These are phyloP conservation scores for Pseudoatta argentina DNA, from an alignment of 1,140 invertebrate species.

Conservation along the genomic window DNA sequence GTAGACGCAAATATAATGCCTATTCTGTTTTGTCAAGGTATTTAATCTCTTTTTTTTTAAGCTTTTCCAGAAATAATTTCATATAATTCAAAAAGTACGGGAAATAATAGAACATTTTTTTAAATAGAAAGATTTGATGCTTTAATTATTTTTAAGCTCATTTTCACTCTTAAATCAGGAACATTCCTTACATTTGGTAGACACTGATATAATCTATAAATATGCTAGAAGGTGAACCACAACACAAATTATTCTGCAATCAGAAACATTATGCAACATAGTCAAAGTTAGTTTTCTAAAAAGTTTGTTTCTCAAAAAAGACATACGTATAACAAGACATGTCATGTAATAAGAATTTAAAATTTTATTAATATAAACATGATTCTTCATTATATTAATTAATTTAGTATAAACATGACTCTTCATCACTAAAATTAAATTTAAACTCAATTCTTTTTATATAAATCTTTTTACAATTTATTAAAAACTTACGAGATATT, in stretches of 20 bases:
- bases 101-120: neutral
- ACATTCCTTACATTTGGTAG: neutral
- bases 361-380: neutral
- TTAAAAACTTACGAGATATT: neutral
- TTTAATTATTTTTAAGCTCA: neutral
- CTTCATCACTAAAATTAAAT: neutral
- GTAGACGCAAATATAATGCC: too few species aligned
- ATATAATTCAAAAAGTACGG: too few species aligned
- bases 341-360: neutral
- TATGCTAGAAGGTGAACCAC: neutral
- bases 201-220: neutral
- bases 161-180: neutral
- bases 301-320: neutral
- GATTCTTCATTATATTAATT: neutral
- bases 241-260: neutral
- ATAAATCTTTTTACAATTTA: neutral
- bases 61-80: neutral
- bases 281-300: neutral
- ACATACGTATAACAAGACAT: neutral
- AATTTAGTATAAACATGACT: neutral
- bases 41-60: too few species aligned
- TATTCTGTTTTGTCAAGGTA: too few species aligned
- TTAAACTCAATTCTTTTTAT: neutral
- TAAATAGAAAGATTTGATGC: too few species aligned
- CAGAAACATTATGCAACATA: neutral